Evolutionary conservation across 2,888 invertebrate genomes (phyloP).

Genomic region (Drosophila yooni): DNA sequence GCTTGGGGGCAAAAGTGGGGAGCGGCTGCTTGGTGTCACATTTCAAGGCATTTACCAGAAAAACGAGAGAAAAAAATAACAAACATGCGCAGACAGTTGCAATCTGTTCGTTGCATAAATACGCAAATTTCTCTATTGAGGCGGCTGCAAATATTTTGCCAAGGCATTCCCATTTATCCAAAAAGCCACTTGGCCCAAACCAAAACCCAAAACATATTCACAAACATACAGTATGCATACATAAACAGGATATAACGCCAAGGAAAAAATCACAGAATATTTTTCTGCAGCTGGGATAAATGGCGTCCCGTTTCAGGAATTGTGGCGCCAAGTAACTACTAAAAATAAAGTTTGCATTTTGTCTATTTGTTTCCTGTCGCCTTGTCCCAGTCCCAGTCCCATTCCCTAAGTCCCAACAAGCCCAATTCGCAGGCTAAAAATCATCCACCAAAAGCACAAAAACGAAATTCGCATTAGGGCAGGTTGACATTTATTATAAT

Average conservation of each 20-base stretch:
- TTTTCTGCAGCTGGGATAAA: conserved; percentile 29
- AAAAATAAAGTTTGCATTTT: conserved; percentile 80
- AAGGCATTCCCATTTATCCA: conserved; percentile 63
- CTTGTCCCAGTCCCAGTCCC: conserved; percentile 36
- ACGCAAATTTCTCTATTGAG: conserved; percentile 64
- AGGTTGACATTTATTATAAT: conserved; percentile 46
- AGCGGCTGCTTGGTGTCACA: background rate
- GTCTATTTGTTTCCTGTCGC: conserved; percentile 78
- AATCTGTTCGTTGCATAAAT: conserved; percentile 58
- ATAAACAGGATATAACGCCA: conserved; percentile 17
- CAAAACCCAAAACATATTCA: conserved; percentile 15
- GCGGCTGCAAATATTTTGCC: conserved; percentile 65
- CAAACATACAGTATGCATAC: conserved; percentile 8
- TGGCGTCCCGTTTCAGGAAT: conserved; percentile 56
- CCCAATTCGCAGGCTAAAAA: conserved; percentile 13
- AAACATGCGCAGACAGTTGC: conserved; percentile 26
- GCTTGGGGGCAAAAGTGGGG: too few species aligned
- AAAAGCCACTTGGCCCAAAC: conserved; percentile 12
- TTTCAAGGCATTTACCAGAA: background rate
- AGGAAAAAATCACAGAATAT: conserved; percentile 33
- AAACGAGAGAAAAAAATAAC: conserved; percentile 7
- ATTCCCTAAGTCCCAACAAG: background rate
- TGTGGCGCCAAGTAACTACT: conserved; percentile 80
- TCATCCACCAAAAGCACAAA: conserved; percentile 39
- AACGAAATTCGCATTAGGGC: conserved; percentile 38